phyloP scores from a whole-genome alignment of 2,797 vertebrate species.

The Oreonectes daqikongensis region DNA sequence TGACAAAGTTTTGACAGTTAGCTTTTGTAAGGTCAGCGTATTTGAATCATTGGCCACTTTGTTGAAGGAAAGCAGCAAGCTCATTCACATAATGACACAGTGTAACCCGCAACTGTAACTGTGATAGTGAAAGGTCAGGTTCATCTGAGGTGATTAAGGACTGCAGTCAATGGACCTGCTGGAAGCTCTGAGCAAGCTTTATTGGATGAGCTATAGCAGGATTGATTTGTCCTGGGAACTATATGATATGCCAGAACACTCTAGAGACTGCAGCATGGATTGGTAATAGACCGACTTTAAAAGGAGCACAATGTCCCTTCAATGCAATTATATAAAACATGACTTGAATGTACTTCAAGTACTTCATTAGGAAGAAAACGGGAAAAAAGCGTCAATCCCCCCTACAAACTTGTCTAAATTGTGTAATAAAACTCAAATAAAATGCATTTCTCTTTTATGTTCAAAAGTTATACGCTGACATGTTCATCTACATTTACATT shows the following conservation, averaged over 20 bases:
- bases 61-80: slow-evolving; percentile 62
- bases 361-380: not conserved
- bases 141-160: slow-evolving; percentile 56
- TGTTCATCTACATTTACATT: too few species aligned
- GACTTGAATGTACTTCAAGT: not conserved
- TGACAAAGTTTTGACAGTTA: slow-evolving; percentile 81
- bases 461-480: not conserved
- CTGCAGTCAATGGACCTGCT: slow-evolving; percentile 46
- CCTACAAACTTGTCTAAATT: not conserved
- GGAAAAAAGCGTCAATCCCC: too few species aligned
- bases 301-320: not conserved
- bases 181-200: slow-evolving; percentile 41
- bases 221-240: slow-evolving; percentile 49
- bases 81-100: slow-evolving; percentile 59
- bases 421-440: not conserved
- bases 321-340: slow-evolving; percentile 21
- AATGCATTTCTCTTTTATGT: not conserved
- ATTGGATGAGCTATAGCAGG: slow-evolving; percentile 34
- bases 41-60: slow-evolving; percentile 67
- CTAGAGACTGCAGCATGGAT: slow-evolving; percentile 4
- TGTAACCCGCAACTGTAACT: slow-evolving; percentile 65
- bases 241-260: slow-evolving; percentile 43
- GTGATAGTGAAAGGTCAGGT: slow-evolving; percentile 57
- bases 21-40: slow-evolving; percentile 74
- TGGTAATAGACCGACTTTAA: slow-evolving; percentile 11